Evolutionary conservation across 2,888 invertebrate species (phyloP).

Genomic region (Eudasyphora cyanicolor): DNA sequence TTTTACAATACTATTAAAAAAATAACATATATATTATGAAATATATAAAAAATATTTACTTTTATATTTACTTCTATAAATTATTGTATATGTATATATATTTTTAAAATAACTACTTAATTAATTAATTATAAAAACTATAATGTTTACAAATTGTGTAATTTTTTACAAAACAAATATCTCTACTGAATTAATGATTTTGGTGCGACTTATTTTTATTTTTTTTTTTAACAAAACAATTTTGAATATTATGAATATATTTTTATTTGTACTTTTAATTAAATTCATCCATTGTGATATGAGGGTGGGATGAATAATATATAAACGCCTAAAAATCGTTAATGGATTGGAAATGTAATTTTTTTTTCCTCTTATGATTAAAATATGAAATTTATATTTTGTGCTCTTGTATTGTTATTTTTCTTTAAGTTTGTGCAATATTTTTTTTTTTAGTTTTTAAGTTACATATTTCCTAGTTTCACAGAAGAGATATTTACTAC

Average conservation of each 20-base stretch:
- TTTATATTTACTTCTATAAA: neutral
- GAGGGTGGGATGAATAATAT: too few relatives aligned
- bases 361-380: neutral
- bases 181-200: too few relatives aligned
- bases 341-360: too few relatives aligned
- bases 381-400: neutral
- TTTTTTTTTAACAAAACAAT: too few relatives aligned
- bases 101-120: neutral
- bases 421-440: constrained; percentile 18
- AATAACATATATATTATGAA: neutral
- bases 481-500: neutral
- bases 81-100: constrained; percentile 17
- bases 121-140: neutral
- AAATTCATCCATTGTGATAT: too few relatives aligned
- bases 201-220: too few relatives aligned
- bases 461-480: neutral
- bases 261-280: too few relatives aligned
- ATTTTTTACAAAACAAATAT: too few relatives aligned
- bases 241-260: too few relatives aligned
- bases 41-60: neutral
- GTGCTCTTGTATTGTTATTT: neutral
- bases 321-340: neutral
- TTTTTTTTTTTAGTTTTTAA: constrained; percentile 2
- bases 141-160: too few relatives aligned
- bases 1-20: neutral